These are phyloP conservation scores for Campylomormyrus tamandua DNA, from an alignment of 2,113 vertebrate genomes.

Conservation along the genomic window DNA sequence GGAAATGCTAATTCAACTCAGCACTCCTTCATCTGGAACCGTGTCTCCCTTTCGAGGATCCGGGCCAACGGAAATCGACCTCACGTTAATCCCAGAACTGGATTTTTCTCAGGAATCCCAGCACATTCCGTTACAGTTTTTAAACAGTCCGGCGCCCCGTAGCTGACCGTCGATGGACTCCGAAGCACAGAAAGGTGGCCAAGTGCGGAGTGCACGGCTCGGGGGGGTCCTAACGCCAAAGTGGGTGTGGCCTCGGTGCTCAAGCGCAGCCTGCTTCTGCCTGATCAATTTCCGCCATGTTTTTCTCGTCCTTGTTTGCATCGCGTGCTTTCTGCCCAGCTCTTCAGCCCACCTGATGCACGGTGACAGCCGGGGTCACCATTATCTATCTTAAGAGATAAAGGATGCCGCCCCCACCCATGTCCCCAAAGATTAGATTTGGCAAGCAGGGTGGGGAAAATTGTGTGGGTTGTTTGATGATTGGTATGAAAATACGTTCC, in stretches of 20 bases:
- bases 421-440: background rate
- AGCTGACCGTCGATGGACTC: background rate
- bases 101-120: background rate
- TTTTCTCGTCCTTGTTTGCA: slow-evolving; percentile 15
- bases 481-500: background rate
- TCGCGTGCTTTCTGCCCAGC: background rate
- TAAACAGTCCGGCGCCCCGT: background rate
- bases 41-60: background rate
- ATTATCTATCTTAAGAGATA: background rate
- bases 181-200: background rate
- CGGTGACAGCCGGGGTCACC: background rate
- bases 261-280: background rate
- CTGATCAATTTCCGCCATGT: background rate
- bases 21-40: background rate
- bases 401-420: background rate
- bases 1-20: slow-evolving; percentile 9
- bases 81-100: background rate
- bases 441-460: background rate
- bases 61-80: background rate
- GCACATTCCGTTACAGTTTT: background rate
- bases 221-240: background rate
- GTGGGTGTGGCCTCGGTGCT: background rate
- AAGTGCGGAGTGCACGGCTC: background rate
- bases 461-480: background rate
- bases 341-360: background rate